These are phyloP conservation scores for Ptilodon capucinus DNA, from an alignment of 2,888 invertebrate genomes.

Conservation along the genomic window DNA sequence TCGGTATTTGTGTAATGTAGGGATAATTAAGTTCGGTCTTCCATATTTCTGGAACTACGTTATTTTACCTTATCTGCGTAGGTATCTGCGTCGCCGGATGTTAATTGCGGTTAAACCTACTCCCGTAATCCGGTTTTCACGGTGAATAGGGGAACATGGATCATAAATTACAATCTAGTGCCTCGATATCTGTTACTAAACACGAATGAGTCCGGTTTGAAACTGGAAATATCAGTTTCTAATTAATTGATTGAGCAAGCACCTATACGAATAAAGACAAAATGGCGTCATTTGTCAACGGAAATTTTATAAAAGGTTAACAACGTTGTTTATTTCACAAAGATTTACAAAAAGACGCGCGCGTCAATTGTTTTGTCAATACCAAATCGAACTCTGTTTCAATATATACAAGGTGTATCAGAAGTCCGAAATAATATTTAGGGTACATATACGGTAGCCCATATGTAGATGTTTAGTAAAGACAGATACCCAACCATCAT, in stretches of 20 bases:
- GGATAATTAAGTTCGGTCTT: constrained; percentile 4
- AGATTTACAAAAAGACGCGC: too few relatives aligned
- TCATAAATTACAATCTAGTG: constrained; percentile 40
- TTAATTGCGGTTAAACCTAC: constrained; percentile 44
- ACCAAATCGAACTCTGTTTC: too few relatives aligned
- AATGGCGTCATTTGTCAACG: not conserved
- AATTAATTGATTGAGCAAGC: not conserved
- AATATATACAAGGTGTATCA: too few relatives aligned
- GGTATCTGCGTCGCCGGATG: constrained; percentile 51
- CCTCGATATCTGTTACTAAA: constrained; percentile 21
- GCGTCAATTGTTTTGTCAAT: too few relatives aligned
- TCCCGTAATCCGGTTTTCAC: constrained; percentile 12
- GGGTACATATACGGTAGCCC: too few relatives aligned
- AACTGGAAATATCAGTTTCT: not conserved
- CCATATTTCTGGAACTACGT: constrained; percentile 30
- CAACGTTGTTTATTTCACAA: too few relatives aligned
- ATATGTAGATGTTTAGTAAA: too few relatives aligned
- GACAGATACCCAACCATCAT: too few relatives aligned
- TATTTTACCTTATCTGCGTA: constrained; percentile 40
- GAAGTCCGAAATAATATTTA: too few relatives aligned
- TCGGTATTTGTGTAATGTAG: constrained; percentile 6
- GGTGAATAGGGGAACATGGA: constrained; percentile 12
- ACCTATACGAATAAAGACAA: too few relatives aligned
- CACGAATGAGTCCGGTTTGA: not conserved
- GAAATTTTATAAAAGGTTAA: not conserved